Evolutionary conservation across 1,140 invertebrate genomes (phyloP).

Genomic region (Aphelinus atriplicis): DNA sequence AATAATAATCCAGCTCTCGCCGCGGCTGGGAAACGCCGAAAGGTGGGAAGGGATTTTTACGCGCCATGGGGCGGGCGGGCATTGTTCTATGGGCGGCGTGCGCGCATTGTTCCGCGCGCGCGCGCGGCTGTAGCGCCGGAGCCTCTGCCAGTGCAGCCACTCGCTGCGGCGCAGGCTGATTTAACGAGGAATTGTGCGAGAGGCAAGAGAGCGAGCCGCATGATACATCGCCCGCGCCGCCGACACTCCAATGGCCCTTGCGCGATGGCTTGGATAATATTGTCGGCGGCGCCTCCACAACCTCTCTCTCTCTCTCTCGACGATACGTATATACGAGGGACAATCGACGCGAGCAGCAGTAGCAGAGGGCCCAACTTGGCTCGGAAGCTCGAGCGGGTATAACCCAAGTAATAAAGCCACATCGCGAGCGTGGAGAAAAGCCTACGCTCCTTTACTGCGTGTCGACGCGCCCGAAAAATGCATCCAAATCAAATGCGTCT

Average conservation of each 20-base stretch:
- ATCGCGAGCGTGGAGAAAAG: too few relatives aligned
- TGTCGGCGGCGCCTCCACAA: neutral
- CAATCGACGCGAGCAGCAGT: too few relatives aligned
- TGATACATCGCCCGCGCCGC: conserved; percentile 20
- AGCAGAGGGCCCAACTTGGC: too few relatives aligned
- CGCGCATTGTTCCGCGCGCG: conserved; percentile 19
- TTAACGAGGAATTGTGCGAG: conserved; percentile 33
- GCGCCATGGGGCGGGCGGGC: conserved; percentile 8
- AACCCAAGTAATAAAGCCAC: too few relatives aligned
- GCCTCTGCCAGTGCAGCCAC: too few relatives aligned
- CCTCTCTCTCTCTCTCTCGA: neutral
- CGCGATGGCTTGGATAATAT: conserved; percentile 9
- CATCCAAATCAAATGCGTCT: too few relatives aligned
- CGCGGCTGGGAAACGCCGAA: too few relatives aligned
- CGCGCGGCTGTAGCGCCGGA: neutral
- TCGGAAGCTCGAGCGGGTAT: too few relatives aligned
- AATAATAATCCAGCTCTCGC: too few relatives aligned
- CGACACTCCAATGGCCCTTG: conserved; percentile 10
- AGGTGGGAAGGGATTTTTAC: conserved; percentile 15
- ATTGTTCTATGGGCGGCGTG: conserved; percentile 8
- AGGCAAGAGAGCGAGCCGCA: neutral
- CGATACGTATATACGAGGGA: too few relatives aligned
- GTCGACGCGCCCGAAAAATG: too few relatives aligned
- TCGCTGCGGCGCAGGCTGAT: conserved; percentile 11
- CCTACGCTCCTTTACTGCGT: too few relatives aligned